These are phyloP conservation scores for Schizothorax lantsangensis DNA, from an alignment of 2,797 vertebrate genomes.

Conservation along the genomic window DNA sequence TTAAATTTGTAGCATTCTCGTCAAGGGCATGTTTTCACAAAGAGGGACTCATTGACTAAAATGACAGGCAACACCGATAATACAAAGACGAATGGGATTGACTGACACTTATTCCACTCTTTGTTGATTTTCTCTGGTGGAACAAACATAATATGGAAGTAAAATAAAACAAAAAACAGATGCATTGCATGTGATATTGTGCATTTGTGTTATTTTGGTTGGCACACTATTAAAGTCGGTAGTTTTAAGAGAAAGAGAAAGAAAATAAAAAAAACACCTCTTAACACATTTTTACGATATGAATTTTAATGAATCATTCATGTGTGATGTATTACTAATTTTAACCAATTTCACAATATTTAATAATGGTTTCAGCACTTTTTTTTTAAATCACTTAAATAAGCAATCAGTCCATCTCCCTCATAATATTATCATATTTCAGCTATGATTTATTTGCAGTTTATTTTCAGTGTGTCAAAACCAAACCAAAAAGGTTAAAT, in stretches of 20 bases:
- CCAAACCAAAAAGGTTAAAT: background rate
- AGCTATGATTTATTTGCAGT: background rate
- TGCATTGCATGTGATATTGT: background rate
- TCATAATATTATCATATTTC: background rate
- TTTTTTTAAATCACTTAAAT: background rate
- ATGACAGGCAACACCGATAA: background rate
- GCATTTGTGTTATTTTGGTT: background rate
- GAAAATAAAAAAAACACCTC: background rate
- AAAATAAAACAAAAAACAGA: background rate
- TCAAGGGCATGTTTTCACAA: conserved; percentile 4
- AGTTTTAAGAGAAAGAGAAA: background rate
- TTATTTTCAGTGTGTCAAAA: background rate
- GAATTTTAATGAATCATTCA: background rate
- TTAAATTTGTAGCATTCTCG: conserved; percentile 10
- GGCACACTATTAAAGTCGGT: background rate
- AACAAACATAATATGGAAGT: background rate
- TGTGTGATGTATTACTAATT: background rate
- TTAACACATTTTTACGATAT: background rate
- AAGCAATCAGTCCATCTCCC: background rate
- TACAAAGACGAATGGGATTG: background rate
- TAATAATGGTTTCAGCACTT: background rate
- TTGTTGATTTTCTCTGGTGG: background rate
- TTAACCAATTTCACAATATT: background rate
- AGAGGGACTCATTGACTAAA: background rate
- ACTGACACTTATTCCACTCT: background rate